Conservation (phyloP, 2,113 vertebrate genomes). For the Lynx canadensis region DNA sequence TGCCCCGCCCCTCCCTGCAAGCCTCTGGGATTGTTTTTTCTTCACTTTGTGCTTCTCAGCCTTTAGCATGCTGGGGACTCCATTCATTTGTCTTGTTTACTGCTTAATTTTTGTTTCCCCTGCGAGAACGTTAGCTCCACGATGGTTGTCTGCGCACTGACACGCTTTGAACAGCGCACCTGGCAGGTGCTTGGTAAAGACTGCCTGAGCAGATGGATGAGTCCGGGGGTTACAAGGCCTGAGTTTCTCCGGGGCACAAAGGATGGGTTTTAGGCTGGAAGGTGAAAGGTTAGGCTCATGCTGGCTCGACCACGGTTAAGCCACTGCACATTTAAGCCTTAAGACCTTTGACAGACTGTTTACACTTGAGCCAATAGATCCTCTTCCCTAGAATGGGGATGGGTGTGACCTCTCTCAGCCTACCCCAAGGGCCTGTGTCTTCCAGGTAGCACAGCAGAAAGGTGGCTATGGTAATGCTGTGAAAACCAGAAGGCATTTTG, state of each 20-base stretch:
- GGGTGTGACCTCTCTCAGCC: fast-evolving
- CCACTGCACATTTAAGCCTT: not conserved
- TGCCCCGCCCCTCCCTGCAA: fast-evolving
- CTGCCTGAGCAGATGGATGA: not conserved
- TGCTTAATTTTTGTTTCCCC: not conserved
- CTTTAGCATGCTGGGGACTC: not conserved
- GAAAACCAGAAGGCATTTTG: not conserved
- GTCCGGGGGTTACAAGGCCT: not conserved
- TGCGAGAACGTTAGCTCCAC: fast-evolving
- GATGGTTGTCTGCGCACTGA: fast-evolving
- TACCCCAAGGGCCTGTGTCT: not conserved
- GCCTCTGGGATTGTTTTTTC: not conserved
- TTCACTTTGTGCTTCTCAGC: not conserved
- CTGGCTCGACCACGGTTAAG: not conserved
- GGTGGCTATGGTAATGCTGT: not conserved
- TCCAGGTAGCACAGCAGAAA: not conserved
- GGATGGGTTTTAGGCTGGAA: not conserved
- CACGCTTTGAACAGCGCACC: not conserved
- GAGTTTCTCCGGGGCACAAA: not conserved
- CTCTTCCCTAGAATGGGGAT: not conserved
- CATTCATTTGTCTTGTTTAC: not conserved
- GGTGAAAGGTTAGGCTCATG: not conserved
- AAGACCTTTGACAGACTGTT: not conserved
- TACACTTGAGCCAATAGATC: not conserved
- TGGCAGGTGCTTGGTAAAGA: not conserved